Base-by-base conservation (phyloP, 1,140 invertebrate species). In the Monochamus saltuarius region DNA sequence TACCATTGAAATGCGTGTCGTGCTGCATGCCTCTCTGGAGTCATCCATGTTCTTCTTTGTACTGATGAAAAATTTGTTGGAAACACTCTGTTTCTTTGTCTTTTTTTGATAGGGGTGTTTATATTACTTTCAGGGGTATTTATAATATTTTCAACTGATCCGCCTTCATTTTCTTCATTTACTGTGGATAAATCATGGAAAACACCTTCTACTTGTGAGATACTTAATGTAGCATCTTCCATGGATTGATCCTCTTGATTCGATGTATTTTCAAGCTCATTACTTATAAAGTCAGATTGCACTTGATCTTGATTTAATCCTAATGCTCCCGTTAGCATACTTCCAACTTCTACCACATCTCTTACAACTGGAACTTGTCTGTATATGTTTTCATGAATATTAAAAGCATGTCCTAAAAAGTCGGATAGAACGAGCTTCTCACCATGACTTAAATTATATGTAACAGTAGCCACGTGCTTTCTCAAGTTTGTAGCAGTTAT, bases 361-460 rank as follows among this genome's bases (percentile, higher is more conserved):
- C 43, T 45, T 1, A 45, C 43, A 9, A 45, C 14, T 45, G 43
- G 43, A 17, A 45, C 22, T 16, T 45, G 43, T n/a, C 43, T 7
- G 22, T 45, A 45, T 17, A 45, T 45, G 22, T 45, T 45, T 45
- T 45, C 22, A 19, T 45, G 43, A 17, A 45, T 45, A 45, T 14
- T 17, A 17, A 10, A 17, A 19, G 8, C 14, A 45, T 17, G 42
- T n/a, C 16, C 43, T 19, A 45, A 17, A 10, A 45, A 45, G 10
- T 45, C 43, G 9, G 43, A 17, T 17, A 45, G 14, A 17, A 45
- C 10, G 9, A 1, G 14, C 43, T 19, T 45, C 14, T 45, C 43
- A 45, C 14, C 43, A 17, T 17, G 11, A 13, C 22, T 45, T 19
- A 17, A 19, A 17, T 45, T 19, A 17, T 45, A 17, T 45, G 43